A percentile compares a stretch with the other conserved stretches of the same genome.
phyloP scores from a whole-genome alignment of 2,113 vertebrate species.

The Pithys albifrons region DNA sequence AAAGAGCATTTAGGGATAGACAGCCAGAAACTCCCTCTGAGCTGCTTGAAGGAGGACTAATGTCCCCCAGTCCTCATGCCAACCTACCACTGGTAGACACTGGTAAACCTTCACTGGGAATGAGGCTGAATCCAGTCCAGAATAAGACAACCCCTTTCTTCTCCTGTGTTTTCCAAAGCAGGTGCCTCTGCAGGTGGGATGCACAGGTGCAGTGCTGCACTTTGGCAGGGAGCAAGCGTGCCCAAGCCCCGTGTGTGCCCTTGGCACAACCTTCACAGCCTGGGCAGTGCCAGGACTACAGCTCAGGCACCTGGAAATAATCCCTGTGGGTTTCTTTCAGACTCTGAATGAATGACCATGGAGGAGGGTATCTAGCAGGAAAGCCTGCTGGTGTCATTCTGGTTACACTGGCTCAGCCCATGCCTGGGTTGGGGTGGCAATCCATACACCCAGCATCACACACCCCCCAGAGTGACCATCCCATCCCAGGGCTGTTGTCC shows the following conservation, averaged over 20 bases:
- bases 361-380: neutral
- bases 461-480: neutral
- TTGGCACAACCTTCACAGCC: accelerated
- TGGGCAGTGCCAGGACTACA: neutral
- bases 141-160: neutral
- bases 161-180: neutral
- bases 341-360: accelerated
- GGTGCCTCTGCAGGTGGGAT: neutral
- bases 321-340: neutral
- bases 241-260: neutral
- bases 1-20: neutral
- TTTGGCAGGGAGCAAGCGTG: neutral
- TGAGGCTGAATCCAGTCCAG: neutral
- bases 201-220: neutral
- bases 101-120: neutral
- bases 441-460: neutral
- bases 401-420: accelerated
- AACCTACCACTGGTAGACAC: neutral
- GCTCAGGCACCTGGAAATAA: neutral
- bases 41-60: neutral
- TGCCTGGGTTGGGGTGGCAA: neutral
- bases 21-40: neutral
- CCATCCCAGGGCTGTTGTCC: neutral
- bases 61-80: too few relatives aligned
- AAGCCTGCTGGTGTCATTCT: neutral